These are phyloP conservation scores for Columbina picui DNA, from an alignment of 2,113 vertebrate species.

Conservation along the genomic window DNA sequence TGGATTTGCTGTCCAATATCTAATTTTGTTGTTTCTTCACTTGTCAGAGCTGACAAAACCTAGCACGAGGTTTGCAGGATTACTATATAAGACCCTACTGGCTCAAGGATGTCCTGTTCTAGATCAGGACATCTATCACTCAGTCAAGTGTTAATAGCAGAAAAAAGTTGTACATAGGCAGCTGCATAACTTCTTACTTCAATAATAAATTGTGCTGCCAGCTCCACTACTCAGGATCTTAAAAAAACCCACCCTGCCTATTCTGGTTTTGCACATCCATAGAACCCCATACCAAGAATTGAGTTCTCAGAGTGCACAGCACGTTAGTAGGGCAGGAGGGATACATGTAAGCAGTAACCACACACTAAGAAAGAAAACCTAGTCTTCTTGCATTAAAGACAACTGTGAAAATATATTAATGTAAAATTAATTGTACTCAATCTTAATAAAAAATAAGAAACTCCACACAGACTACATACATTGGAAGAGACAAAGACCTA, in stretches of 20 bases:
- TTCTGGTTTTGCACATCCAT: neutral
- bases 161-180: neutral
- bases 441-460: neutral
- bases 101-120: neutral
- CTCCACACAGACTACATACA: neutral
- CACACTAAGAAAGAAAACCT: neutral
- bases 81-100: neutral
- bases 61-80: neutral
- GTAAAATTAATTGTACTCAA: neutral
- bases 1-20: neutral
- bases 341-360: neutral
- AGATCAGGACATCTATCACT: neutral
- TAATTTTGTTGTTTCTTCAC: neutral
- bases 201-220: neutral
- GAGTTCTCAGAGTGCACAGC: neutral
- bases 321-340: neutral
- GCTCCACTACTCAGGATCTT: neutral
- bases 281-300: neutral
- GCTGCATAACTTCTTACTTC: neutral
- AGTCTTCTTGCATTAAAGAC: neutral
- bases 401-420: neutral
- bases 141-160: neutral
- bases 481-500: conserved; percentile 16
- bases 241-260: neutral
- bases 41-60: neutral